These are phyloP conservation scores for Nasonia vitripennis DNA, from an alignment of 1,140 invertebrate genomes.

Conservation along the genomic window DNA sequence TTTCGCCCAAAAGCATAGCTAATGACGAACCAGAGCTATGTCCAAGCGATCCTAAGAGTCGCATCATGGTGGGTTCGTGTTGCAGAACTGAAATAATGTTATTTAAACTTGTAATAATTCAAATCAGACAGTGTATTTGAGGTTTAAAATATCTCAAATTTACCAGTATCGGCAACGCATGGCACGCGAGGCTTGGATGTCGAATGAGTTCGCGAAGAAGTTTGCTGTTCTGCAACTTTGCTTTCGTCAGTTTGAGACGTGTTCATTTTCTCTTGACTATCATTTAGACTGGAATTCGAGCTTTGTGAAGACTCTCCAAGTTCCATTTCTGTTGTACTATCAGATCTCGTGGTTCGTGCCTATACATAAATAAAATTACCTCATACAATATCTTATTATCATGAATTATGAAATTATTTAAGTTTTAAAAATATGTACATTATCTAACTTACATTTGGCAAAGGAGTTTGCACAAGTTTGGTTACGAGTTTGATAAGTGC, in stretches of 20 bases:
- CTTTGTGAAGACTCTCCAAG: slow-evolving; percentile 58
- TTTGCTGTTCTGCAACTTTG: slow-evolving; percentile 82
- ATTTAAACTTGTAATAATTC: background rate
- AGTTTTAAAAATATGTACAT: background rate
- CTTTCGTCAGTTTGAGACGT: slow-evolving; percentile 86
- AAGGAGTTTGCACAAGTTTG: slow-evolving; percentile 82
- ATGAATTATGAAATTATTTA: background rate
- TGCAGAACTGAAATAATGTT: slow-evolving; percentile 77
- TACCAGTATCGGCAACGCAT: slow-evolving; percentile 83
- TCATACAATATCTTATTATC: background rate
- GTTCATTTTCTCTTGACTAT: slow-evolving; percentile 63
- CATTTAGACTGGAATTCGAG: slow-evolving; percentile 53
- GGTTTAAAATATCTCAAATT: background rate
- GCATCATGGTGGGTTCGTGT: slow-evolving; percentile 87
- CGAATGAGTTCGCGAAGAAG: slow-evolving; percentile 62
- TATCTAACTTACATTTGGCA: slow-evolving; percentile 69
- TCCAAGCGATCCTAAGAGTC: slow-evolving; percentile 84
- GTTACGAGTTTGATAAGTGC: slow-evolving; percentile 82
- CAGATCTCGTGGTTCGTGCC: slow-evolving; percentile 47
- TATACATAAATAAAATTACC: background rate
- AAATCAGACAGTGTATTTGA: background rate
- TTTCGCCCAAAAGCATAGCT: slow-evolving; percentile 75
- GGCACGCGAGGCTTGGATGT: slow-evolving; percentile 74
- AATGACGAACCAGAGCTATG: slow-evolving; percentile 82
- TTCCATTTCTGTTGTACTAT: slow-evolving; percentile 63